A percentile compares a stretch with the other conserved stretches of the same genome.
Evolutionary conservation across 2,797 vertebrate genomes (phyloP).

Genomic region (Silurus aristotelis): DNA sequence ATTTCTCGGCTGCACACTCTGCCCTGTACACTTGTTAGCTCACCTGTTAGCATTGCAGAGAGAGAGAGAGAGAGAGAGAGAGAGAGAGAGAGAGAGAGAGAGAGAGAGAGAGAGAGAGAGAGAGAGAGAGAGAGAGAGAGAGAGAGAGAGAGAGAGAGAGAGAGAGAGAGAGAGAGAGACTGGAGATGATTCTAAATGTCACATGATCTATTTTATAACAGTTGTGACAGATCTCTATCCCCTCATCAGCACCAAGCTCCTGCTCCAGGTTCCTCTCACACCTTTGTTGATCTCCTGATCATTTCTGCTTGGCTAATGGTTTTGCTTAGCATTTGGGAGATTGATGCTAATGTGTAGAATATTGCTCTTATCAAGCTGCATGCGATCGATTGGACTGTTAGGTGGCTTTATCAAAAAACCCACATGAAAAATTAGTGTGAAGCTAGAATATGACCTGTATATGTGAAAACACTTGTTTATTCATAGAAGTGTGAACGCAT

Average conservation of each 20-base stretch:
- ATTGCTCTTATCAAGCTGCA: conserved; percentile 27
- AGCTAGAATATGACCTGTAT: neutral
- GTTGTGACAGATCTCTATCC: neutral
- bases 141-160: neutral
- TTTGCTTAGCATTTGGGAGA: conserved; percentile 25
- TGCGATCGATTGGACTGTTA: conserved; percentile 10
- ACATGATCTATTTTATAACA: neutral
- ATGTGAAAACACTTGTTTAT: neutral
- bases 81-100: neutral
- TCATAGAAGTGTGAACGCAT: conserved; percentile 10
- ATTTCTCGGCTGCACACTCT: conserved; percentile 27
- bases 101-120: neutral
- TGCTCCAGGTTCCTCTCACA: neutral
- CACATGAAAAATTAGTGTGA: neutral
- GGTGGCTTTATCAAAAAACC: neutral
- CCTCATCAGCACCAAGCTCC: neutral
- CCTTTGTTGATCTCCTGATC: conserved; percentile 14
- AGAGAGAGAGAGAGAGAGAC: neutral
- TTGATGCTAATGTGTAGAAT: conserved; percentile 37
- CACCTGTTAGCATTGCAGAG: conserved; percentile 39
- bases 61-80: conserved; percentile 21
- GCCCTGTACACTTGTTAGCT: conserved; percentile 29
- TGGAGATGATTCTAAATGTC: conserved; percentile 1
- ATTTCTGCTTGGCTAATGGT: conserved; percentile 19
- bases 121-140: neutral